Evolutionary conservation across 2,113 vertebrate genomes (phyloP).

Genomic region (Anolis carolinensis): DNA sequence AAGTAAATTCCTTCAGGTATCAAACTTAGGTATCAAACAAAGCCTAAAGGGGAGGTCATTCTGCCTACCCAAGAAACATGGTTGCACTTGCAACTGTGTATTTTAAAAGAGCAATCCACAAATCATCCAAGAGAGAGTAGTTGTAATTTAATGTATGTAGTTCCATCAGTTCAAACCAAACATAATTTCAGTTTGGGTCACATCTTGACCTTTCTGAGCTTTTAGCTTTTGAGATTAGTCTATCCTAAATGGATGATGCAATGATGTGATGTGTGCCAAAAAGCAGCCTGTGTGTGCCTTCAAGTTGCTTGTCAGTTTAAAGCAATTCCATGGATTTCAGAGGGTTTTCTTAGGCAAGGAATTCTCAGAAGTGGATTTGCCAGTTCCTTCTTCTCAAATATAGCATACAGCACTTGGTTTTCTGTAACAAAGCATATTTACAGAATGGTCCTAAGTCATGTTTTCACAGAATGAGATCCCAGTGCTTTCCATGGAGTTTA

Average conservation of each 20-base stretch:
- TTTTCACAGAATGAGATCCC: neutral
- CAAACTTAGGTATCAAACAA: too few relatives aligned
- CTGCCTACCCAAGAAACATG: neutral
- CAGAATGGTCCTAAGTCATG: neutral
- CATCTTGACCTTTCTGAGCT: too few relatives aligned
- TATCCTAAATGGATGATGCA: neutral
- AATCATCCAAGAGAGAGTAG: neutral
- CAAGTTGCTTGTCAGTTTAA: too few relatives aligned
- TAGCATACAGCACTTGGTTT: too few relatives aligned
- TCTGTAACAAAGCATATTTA: neutral
- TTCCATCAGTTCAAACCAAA: neutral
- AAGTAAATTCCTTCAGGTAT: too few relatives aligned
- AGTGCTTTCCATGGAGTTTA: neutral
- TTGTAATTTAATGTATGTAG: neutral
- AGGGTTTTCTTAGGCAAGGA: too few relatives aligned
- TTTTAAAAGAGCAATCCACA: neutral
- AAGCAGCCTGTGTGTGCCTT: too few relatives aligned
- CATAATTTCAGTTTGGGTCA: neutral
- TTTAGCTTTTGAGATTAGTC: neutral
- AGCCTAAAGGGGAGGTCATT: neutral
- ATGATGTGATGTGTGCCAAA: neutral
- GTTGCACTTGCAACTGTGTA: neutral
- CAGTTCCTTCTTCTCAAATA: too few relatives aligned
- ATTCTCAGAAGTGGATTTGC: too few relatives aligned
- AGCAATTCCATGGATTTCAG: too few relatives aligned